phyloP scores from a whole-genome alignment of 2,113 vertebrate genomes.

The Seriola aureovittata region DNA sequence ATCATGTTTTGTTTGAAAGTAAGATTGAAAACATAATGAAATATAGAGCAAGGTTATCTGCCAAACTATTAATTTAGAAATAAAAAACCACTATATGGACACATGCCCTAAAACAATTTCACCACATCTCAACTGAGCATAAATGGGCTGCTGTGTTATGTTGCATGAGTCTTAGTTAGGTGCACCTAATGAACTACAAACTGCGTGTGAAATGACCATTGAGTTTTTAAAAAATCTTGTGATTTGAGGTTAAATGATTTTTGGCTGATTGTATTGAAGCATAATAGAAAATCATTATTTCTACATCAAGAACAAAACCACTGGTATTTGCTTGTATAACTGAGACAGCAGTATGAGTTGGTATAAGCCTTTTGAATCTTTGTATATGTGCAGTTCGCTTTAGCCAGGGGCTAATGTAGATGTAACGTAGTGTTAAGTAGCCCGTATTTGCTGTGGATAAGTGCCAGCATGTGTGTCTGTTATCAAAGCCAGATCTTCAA shows the following conservation, averaged over 20 bases:
- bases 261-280: background rate
- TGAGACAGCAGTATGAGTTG: background rate
- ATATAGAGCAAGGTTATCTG: too few relatives aligned
- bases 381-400: constrained; percentile 3
- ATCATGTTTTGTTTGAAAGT: too few relatives aligned
- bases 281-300: background rate
- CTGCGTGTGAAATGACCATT: background rate
- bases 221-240: background rate
- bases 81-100: too few relatives aligned
- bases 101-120: too few relatives aligned
- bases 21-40: too few relatives aligned
- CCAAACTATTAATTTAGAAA: too few relatives aligned
- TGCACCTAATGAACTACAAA: background rate
- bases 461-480: constrained; percentile 18
- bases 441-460: constrained; percentile 40
- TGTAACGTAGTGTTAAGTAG: constrained; percentile 16
- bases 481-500: constrained; percentile 66
- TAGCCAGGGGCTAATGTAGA: constrained; percentile 20
- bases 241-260: background rate
- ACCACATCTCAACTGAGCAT: too few relatives aligned
- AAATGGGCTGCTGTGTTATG: background rate
- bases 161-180: background rate
- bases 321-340: background rate
- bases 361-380: constrained; percentile 1
- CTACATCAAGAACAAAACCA: background rate